Evolutionary conservation across 2,113 vertebrate genomes (phyloP).

Genomic region (Colaptes auratus): DNA sequence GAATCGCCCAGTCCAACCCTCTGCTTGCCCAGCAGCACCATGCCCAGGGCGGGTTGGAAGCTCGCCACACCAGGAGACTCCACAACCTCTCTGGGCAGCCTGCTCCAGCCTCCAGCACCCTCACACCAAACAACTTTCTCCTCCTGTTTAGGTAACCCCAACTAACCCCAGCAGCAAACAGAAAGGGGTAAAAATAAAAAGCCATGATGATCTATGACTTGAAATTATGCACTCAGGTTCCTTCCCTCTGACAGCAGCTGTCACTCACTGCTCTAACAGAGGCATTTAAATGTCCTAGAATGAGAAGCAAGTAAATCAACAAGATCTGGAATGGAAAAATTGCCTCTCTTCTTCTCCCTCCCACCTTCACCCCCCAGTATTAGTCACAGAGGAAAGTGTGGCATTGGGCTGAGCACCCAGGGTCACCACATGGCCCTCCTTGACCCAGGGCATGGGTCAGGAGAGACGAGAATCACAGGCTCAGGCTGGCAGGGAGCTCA

Average conservation of each 20-base stretch:
- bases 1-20: too few species aligned
- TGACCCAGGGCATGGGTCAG: neutral
- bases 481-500: too few species aligned
- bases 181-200: neutral
- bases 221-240: neutral
- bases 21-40: too few species aligned
- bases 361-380: neutral
- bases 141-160: too few species aligned
- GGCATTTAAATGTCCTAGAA: neutral
- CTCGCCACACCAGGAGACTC: too few species aligned
- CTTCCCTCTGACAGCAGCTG: neutral
- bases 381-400: neutral
- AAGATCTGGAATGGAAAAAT: neutral
- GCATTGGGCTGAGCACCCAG: neutral
- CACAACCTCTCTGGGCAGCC: too few species aligned
- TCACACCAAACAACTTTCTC: too few species aligned
- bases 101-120: too few species aligned
- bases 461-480: neutral
- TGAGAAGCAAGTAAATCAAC: neutral
- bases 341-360: neutral
- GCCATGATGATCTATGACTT: neutral
- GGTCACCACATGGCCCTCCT: neutral
- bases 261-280: neutral
- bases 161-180: neutral
- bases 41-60: too few species aligned